phyloP scores from a whole-genome alignment of 2,113 vertebrate species.

The Paradisaea rubra region DNA sequence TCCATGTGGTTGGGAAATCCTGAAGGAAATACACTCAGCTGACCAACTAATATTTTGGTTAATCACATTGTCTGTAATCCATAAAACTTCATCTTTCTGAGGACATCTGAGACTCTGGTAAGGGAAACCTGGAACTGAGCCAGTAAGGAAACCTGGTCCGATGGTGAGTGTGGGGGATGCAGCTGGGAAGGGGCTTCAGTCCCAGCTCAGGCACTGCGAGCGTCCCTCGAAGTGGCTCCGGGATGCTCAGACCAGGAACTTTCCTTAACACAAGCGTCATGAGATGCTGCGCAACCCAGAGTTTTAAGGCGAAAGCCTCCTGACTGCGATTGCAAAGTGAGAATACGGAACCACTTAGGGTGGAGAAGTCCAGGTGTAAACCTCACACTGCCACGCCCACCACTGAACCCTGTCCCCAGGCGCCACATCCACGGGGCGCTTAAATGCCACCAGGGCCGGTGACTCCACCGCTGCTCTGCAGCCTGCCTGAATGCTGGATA shows the following conservation, averaged over 20 bases:
- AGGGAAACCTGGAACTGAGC: background rate
- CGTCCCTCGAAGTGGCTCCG: background rate
- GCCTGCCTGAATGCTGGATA: background rate
- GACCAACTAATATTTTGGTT: background rate
- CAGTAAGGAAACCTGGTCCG: background rate
- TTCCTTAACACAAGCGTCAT: background rate
- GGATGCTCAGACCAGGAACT: too few relatives aligned
- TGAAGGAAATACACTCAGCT: background rate
- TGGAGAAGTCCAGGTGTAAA: too few relatives aligned
- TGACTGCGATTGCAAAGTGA: accelerated
- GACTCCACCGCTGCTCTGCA: background rate
- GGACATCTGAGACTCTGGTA: background rate
- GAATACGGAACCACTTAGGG: background rate
- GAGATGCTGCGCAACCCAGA: background rate
- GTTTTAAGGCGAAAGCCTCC: background rate
- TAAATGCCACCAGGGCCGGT: background rate
- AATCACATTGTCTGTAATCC: background rate
- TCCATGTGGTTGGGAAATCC: background rate
- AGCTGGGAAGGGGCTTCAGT: background rate
- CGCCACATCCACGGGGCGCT: background rate
- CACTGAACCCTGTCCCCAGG: background rate
- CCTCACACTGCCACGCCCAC: too few relatives aligned
- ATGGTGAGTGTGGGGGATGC: background rate
- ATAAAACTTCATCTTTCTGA: background rate
- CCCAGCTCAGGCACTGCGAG: background rate